Conservation (phyloP, 2,113 vertebrate species). For the Stigmatopora argus region DNA sequence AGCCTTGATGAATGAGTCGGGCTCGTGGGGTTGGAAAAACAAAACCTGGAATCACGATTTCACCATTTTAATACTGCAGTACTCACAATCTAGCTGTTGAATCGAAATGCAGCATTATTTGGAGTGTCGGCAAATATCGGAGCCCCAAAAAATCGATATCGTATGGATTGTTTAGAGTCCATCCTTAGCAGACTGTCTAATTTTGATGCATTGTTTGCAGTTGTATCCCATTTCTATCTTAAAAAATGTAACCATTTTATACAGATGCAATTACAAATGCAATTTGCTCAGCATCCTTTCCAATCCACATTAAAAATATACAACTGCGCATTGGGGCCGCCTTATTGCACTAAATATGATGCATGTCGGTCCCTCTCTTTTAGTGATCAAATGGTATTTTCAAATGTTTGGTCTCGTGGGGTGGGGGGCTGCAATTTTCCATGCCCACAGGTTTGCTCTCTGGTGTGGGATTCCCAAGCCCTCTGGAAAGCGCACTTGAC, state of each 20-base stretch:
- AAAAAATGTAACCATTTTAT: too few relatives aligned
- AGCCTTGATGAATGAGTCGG: slow-evolving; percentile 11
- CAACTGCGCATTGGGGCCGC: not conserved
- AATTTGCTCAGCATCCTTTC: not conserved
- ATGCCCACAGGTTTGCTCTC: slow-evolving; percentile 65
- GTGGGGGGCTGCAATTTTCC: slow-evolving; percentile 40
- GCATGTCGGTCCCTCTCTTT: slow-evolving; percentile 27
- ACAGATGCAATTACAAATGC: not conserved
- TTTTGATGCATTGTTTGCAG: too few relatives aligned
- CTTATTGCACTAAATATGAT: not conserved
- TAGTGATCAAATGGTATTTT: slow-evolving; percentile 40
- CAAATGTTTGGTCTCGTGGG: slow-evolving; percentile 28
- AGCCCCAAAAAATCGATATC: too few relatives aligned
- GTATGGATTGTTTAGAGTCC: too few relatives aligned
- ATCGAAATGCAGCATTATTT: too few relatives aligned
- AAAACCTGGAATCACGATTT: not conserved
- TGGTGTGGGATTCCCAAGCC: slow-evolving; percentile 67
- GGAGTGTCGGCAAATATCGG: too few relatives aligned
- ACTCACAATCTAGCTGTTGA: not conserved
- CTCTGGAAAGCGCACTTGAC: slow-evolving; percentile 69
- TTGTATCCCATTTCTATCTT: too few relatives aligned
- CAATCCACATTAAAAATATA: not conserved
- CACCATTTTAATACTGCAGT: not conserved
- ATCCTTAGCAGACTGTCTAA: too few relatives aligned
- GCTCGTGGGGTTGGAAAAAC: slow-evolving; percentile 9